Evolutionary conservation across 2,888 invertebrate genomes (phyloP), one percentile per base, ranked within the genome.

Genomic region (Cartodere bifasciata): DNA sequence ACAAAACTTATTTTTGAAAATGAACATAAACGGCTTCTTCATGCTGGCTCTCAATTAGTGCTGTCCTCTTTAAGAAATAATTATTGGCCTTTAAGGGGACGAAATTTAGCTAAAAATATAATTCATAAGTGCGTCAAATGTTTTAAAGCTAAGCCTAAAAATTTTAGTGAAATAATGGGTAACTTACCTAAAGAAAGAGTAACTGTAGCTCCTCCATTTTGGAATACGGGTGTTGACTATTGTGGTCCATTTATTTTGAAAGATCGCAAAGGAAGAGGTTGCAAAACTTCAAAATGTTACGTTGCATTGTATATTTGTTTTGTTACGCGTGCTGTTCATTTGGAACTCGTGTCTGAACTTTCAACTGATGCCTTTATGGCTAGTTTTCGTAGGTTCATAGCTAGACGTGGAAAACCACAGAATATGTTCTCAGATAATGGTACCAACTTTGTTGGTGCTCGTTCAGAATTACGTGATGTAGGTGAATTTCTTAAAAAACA

Each of bases 191-290:
- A 24, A 7, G 13, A 22, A 11, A 20, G 36, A 9, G 3, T 37
- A 11, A 16, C 14, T n/a, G 17, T 4, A 10, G 21, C 11, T 12
- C 28, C 16, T 4, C 27, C 32, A 6, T 39, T 37, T 13, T 12
- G n/a, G 10, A 35, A 25, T 16, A 25, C 30, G 5, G 43, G 42
- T 5, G 24, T 43, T 11, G 46, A 44, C 23, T 45, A 43, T 23
- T 39, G 39, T 4, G 45, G 46, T 7, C 39, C 39, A 4, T 31
- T 44, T 16, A 29, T 36, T 7, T 14, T 41, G 2, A 39, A 38
- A 17, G 32, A 35, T 15, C n/a, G 30, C 6, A 25, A 27, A 2
- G 36, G 34, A 16, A 29, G 41, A 9, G 35, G 36, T 4, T 28
- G 25, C 6, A 33, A 26, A 24, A 2, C 20, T 11, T 20, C 15